phyloP scores from a whole-genome alignment of 2,888 invertebrate species.

The Coecobrya sp. region DNA sequence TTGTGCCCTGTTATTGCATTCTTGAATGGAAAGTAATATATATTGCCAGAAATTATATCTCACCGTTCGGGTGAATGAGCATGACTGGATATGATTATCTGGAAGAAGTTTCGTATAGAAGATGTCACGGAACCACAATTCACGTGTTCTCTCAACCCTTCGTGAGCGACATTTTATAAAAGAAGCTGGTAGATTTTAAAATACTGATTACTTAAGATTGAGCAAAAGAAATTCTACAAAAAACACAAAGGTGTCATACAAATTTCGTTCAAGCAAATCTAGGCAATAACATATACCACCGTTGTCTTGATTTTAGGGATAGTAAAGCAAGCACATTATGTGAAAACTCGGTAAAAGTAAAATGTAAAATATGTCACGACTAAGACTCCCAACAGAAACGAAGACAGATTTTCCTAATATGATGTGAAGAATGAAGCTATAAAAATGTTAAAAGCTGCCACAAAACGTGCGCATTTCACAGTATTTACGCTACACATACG shows the following conservation, averaged over 20 bases:
- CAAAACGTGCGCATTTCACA: slow-evolving; percentile 51
- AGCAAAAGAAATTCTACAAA: background rate
- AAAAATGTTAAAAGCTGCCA: slow-evolving; percentile 60
- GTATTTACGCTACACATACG: slow-evolving; percentile 56
- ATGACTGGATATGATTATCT: slow-evolving; percentile 42
- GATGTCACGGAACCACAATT: background rate
- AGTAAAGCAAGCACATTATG: too few species aligned
- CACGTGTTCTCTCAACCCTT: background rate
- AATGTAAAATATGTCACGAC: background rate
- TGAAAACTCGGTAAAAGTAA: background rate
- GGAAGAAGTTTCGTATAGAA: slow-evolving; percentile 2
- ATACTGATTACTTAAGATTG: slow-evolving; percentile 35
- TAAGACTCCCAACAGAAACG: slow-evolving; percentile 59
- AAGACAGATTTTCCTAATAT: slow-evolving; percentile 72
- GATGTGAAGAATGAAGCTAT: slow-evolving; percentile 65
- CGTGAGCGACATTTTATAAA: background rate
- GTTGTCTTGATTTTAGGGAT: too few species aligned
- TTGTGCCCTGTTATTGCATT: background rate
- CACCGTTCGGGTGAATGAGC: background rate
- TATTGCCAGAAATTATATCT: background rate
- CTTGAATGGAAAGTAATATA: too few species aligned
- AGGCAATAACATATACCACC: too few species aligned
- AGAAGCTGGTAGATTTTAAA: background rate
- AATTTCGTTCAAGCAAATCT: background rate
- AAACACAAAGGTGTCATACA: slow-evolving; percentile 2